Conservation (phyloP, 1,140 invertebrate species). For the Leptonema lineaticorne region DNA sequence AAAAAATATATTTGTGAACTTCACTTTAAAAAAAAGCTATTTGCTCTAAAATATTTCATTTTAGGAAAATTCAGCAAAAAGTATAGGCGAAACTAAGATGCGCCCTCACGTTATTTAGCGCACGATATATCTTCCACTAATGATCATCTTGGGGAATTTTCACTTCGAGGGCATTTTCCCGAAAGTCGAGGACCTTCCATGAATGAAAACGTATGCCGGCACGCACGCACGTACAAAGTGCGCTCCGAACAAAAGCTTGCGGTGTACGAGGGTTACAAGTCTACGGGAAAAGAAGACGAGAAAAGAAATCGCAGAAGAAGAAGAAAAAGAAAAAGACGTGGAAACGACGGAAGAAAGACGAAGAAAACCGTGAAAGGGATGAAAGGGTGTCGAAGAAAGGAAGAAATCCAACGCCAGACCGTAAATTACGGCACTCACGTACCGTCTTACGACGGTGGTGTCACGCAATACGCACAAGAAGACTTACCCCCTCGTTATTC, state of each 20-base stretch:
- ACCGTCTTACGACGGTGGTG: constrained; percentile 4
- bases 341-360: not conserved
- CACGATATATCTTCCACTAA: too few species aligned
- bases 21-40: too few species aligned
- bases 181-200: too few species aligned
- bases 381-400: not conserved
- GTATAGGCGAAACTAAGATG: too few species aligned
- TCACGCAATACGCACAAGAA: constrained; percentile 24
- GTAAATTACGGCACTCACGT: constrained; percentile 28
- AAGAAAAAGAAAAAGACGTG: not conserved
- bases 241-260: constrained; percentile 10
- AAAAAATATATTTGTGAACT: too few species aligned
- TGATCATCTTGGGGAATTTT: too few species aligned
- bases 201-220: constrained; percentile 6
- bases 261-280: not conserved
- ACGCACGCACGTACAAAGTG: too few species aligned
- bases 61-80: too few species aligned
- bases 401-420: constrained; percentile 26
- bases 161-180: not conserved
- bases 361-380: too few species aligned
- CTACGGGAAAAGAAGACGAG: not conserved
- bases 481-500: not conserved
- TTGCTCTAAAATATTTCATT: too few species aligned
- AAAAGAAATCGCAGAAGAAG: not conserved
- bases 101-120: too few species aligned